These are phyloP conservation scores for Cyclina sinensis DNA, from an alignment of 1,140 invertebrate genomes.

Conservation along the genomic window DNA sequence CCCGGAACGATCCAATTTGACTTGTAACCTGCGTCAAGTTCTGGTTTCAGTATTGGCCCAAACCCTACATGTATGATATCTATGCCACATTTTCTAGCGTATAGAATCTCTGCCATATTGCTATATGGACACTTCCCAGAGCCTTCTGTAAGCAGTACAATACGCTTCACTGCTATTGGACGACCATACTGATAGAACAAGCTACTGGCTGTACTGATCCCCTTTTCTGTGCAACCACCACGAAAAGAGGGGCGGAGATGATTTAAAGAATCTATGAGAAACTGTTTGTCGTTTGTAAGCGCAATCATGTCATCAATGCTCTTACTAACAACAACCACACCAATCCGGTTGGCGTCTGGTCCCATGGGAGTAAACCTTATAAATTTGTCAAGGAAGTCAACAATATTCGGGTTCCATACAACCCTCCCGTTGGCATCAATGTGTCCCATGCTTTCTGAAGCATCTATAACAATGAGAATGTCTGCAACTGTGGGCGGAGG, in stretches of 20 bases:
- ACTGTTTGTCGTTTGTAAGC: conserved; percentile 26
- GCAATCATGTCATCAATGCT: conserved; percentile 66
- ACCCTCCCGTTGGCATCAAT: conserved; percentile 46
- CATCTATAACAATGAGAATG: conserved; percentile 64
- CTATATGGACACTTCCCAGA: conserved; percentile 40
- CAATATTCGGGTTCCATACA: conserved; percentile 59
- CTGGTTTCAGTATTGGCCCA: background rate
- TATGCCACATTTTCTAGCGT: conserved; percentile 55
- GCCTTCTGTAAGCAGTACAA: conserved; percentile 42
- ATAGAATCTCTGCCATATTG: conserved; percentile 35
- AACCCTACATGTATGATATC: conserved; percentile 64
- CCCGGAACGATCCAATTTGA: conserved; percentile 50
- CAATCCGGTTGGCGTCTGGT: conserved; percentile 42
- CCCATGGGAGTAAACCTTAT: conserved; percentile 47
- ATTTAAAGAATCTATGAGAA: conserved; percentile 46
- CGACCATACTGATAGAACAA: conserved; percentile 65
- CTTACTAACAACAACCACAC: conserved; percentile 53
- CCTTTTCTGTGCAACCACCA: conserved; percentile 52
- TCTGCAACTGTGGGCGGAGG: conserved; percentile 23
- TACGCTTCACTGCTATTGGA: conserved; percentile 55
- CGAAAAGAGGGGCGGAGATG: conserved; percentile 43
- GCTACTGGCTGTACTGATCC: conserved; percentile 55
- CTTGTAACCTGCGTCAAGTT: background rate
- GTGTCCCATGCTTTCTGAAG: conserved; percentile 37
- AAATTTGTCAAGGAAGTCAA: conserved; percentile 59